Percentiles rank a stretch among this genome's conserved stretches.
Evolutionary conservation across 2,113 vertebrate genomes (phyloP).

Genomic region (Seriola rivoliana): DNA sequence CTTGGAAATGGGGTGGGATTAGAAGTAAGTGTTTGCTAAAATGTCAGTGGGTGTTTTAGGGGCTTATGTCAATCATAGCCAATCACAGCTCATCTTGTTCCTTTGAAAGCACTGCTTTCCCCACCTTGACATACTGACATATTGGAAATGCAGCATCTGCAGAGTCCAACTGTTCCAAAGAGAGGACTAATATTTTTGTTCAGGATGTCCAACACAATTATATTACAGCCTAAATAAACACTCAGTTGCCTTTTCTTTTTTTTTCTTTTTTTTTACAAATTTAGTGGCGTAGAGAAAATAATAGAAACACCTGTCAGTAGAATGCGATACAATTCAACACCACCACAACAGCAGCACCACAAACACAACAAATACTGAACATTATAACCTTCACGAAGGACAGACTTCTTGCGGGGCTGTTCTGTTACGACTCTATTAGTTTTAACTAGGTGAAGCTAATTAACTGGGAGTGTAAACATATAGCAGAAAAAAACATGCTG

Average conservation of each 20-base stretch:
- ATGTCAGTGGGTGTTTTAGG: neutral
- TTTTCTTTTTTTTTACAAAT: no score
- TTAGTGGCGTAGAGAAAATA: no score
- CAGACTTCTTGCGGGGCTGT: neutral
- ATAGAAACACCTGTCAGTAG: no score
- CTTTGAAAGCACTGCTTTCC: slow-evolving; percentile 6
- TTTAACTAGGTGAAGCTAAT: neutral
- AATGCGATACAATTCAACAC: no score
- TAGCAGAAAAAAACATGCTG: neutral
- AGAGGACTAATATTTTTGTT: slow-evolving; percentile 5
- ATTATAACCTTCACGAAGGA: neutral
- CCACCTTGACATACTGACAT: neutral
- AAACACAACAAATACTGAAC: neutral
- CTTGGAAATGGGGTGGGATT: slow-evolving; percentile 32
- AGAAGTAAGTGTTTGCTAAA: neutral
- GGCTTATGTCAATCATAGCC: slow-evolving; percentile 4
- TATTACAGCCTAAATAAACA: neutral
- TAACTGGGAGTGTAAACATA: neutral
- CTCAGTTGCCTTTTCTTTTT: no score
- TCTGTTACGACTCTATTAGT: neutral
- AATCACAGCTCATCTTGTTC: slow-evolving; percentile 7
- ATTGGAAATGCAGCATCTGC: neutral
- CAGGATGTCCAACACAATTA: neutral
- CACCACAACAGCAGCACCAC: no score
- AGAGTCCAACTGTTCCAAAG: slow-evolving; percentile 2